A percentile compares a stretch with the other conserved stretches of the same genome.
phyloP scores from a whole-genome alignment of 2,113 vertebrate species.

The Sclerurus mexicanus region DNA sequence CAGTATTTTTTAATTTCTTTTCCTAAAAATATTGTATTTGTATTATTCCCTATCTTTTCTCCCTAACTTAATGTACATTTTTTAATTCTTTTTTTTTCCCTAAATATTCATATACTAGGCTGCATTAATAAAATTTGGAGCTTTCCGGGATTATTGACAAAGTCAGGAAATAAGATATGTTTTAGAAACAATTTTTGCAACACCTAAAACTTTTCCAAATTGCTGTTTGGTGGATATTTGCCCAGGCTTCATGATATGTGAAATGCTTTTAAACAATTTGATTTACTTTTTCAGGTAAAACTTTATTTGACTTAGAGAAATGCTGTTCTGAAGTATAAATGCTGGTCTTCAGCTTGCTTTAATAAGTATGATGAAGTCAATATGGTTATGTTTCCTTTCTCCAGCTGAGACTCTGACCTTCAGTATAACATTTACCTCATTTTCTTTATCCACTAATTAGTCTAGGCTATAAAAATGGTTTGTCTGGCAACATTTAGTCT shows the following conservation, averaged over 20 bases:
- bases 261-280: neutral
- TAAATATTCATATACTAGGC: neutral
- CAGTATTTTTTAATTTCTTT: neutral
- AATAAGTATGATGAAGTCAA: slow-evolving; percentile 11
- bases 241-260: neutral
- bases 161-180: neutral
- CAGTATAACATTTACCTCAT: slow-evolving; percentile 48
- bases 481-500: neutral
- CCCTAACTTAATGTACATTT: neutral
- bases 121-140: neutral
- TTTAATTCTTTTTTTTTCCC: neutral
- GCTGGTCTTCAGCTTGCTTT: neutral
- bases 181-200: neutral
- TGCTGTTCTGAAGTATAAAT: neutral
- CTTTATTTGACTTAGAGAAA: neutral
- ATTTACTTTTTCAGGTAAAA: neutral
- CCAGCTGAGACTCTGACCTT: slow-evolving; percentile 33
- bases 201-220: neutral
- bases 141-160: neutral
- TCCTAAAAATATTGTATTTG: neutral
- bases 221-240: neutral
- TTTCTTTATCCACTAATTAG: slow-evolving; percentile 45
- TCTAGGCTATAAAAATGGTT: slow-evolving; percentile 1
- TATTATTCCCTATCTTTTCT: neutral
- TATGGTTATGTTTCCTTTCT: slow-evolving; percentile 3